Percentiles rank a stretch among this genome's conserved stretches.
phyloP scores from a whole-genome alignment of 2,888 invertebrate genomes.

The Drosophila nigricruria region DNA sequence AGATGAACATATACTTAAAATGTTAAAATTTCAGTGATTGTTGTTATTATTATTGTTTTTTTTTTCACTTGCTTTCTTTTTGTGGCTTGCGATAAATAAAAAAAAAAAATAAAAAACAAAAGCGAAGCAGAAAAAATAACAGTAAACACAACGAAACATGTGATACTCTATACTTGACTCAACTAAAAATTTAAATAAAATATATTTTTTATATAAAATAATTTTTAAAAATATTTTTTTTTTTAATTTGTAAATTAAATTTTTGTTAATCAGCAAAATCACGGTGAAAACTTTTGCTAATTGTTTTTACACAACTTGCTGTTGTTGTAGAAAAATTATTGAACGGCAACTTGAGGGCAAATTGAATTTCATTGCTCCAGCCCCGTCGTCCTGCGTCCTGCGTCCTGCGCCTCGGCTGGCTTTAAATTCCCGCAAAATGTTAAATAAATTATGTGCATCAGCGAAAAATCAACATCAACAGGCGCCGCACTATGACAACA shows the following conservation, averaged over 20 bases:
- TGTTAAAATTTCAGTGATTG: constrained; percentile 35
- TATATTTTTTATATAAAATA: background rate
- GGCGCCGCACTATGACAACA: constrained; percentile 24
- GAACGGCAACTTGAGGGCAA: constrained; percentile 2
- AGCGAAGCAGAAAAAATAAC: constrained; percentile 1
- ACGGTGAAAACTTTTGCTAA: background rate
- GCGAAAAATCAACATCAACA: constrained; percentile 44
- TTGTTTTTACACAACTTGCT: constrained; percentile 1
- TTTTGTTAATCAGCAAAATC: background rate
- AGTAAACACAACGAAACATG: background rate
- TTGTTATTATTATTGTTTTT: constrained; percentile 16
- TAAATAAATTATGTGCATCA: constrained; percentile 69
- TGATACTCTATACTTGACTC: constrained; percentile 7
- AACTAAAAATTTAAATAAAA: background rate
- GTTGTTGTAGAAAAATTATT: constrained; percentile 15
- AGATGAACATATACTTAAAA: constrained; percentile 17
- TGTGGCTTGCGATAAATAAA: constrained; percentile 40
- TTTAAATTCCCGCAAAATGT: constrained; percentile 68
- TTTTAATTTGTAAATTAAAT: background rate
- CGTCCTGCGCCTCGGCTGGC: constrained; percentile 25
- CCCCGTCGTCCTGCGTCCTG: background rate
- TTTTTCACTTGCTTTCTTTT: background rate
- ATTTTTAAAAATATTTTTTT: background rate
- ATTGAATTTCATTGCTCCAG: constrained; percentile 21
- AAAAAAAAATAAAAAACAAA: constrained; percentile 32